A percentile compares a stretch with the other conserved stretches of the same genome.
These are phyloP conservation scores for Trissolcus japonicus DNA, from an alignment of 2,888 invertebrate species.

Conservation along the genomic window DNA sequence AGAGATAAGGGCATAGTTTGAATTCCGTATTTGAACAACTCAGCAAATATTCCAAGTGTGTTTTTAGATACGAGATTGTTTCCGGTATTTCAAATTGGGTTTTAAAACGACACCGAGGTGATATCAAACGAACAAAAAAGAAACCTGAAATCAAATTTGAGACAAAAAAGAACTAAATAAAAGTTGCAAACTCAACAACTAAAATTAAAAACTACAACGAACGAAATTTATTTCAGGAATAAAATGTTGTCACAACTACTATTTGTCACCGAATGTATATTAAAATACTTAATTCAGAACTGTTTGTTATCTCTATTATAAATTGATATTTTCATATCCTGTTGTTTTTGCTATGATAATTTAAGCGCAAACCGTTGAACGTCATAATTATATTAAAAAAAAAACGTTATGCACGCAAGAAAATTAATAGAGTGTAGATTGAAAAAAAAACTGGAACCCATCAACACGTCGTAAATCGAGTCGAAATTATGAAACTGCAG, in stretches of 20 bases:
- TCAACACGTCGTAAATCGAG: conserved; percentile 37
- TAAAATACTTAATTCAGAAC: no score
- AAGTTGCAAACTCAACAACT: no score
- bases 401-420: not conserved
- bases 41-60: conserved; percentile 37
- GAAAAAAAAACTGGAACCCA: conserved; percentile 3
- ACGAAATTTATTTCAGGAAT: no score
- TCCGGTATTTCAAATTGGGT: conserved; percentile 37
- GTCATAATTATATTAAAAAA: not conserved
- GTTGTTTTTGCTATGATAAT: no score
- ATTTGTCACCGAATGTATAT: no score
- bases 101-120: conserved; percentile 21
- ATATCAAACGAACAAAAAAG: conserved; percentile 7
- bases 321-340: no score
- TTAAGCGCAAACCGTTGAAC: no score
- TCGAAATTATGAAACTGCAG: conserved; percentile 16
- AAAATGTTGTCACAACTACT: no score
- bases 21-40: conserved; percentile 41
- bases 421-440: not conserved
- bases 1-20: conserved; percentile 33
- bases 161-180: not conserved
- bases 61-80: conserved; percentile 29
- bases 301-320: no score
- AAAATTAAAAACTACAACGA: no score
- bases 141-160: not conserved